Percentiles rank a stretch among this genome's conserved stretches.
Conservation (phyloP, 2,113 vertebrate species). For the Pollimyrus isidori region DNA sequence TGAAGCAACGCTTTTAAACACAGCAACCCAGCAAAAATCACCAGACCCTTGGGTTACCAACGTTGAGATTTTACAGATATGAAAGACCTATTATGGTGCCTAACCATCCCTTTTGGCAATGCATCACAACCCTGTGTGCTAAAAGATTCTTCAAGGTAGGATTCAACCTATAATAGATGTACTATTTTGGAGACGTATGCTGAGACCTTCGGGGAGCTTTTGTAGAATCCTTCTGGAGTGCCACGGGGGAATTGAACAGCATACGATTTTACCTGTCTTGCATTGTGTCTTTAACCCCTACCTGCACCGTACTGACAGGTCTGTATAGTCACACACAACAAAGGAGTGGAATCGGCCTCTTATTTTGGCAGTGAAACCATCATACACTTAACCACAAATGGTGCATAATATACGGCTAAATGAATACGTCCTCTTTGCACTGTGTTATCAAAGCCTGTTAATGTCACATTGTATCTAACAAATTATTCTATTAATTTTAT, state of each 20-base stretch:
- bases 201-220: slow-evolving; percentile 13
- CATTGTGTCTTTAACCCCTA: slow-evolving; percentile 15
- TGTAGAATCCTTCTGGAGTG: slow-evolving; percentile 8
- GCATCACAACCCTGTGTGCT: slow-evolving; percentile 11
- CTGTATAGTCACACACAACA: not conserved
- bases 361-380: not conserved
- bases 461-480: not conserved
- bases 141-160: slow-evolving; percentile 22
- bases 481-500: not conserved
- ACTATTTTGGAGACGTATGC: slow-evolving; percentile 10
- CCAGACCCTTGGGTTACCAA: slow-evolving; percentile 7
- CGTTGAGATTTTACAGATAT: slow-evolving; percentile 19
- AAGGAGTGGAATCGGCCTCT: not conserved
- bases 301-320: not conserved
- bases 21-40: slow-evolving; percentile 36
- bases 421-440: not conserved
- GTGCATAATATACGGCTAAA: not conserved
- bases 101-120: slow-evolving; percentile 14
- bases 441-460: not conserved
- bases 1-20: slow-evolving; percentile 37
- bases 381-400: not conserved
- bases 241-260: slow-evolving; percentile 4
- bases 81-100: slow-evolving; percentile 20
- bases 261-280: not conserved
- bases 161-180: slow-evolving; percentile 18